phyloP scores from a whole-genome alignment of 2,797 vertebrate species.

The Gadopsis marmoratus region DNA sequence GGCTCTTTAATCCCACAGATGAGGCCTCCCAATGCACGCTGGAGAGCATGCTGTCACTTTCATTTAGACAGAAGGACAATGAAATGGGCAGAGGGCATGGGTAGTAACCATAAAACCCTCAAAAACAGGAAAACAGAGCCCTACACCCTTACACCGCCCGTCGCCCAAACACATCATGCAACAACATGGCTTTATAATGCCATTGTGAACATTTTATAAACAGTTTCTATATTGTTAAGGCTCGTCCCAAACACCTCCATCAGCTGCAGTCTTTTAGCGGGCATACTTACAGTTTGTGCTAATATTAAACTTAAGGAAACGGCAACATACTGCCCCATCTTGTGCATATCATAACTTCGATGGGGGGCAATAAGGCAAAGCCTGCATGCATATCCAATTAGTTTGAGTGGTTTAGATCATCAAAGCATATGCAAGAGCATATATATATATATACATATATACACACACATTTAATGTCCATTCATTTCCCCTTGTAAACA shows the following conservation, averaged over 20 bases:
- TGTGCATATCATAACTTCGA: neutral
- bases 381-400: neutral
- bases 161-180: conserved; percentile 5
- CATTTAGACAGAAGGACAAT: conserved; percentile 61
- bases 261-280: neutral
- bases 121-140: conserved; percentile 32
- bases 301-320: neutral
- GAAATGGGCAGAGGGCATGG: conserved; percentile 49
- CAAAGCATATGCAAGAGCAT: neutral
- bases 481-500: conserved; percentile 13
- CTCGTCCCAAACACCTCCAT: neutral
- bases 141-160: conserved; percentile 2
- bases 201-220: conserved; percentile 3
- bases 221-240: neutral
- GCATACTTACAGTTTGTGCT: conserved; percentile 4
- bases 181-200: neutral
- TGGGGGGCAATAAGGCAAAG: neutral
- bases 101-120: conserved; percentile 15
- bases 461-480: conserved; percentile 22
- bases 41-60: conserved; percentile 61
- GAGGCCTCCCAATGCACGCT: conserved; percentile 51
- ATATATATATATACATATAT: too few species aligned
- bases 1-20: conserved; percentile 76
- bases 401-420: conserved; percentile 19
- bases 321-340: neutral